phyloP scores from a whole-genome alignment of 2,113 vertebrate species.

The Corythoichthys haematopterus region DNA sequence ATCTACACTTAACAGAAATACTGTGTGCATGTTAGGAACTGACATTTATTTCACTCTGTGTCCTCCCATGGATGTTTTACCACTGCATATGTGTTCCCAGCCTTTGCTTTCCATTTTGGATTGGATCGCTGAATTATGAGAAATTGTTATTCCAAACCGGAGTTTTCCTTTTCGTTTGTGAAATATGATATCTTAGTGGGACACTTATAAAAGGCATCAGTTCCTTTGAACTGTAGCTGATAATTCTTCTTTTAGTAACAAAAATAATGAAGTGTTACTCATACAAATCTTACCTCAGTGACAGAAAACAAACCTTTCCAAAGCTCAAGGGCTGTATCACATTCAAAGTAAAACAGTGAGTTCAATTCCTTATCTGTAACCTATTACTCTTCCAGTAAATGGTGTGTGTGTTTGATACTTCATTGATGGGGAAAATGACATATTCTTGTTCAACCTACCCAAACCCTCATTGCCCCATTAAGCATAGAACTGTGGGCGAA shows the following conservation, averaged over 20 bases:
- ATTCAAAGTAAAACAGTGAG: not conserved
- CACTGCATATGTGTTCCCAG: conserved; percentile 5
- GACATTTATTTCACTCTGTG: not conserved
- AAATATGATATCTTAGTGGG: conserved; percentile 16
- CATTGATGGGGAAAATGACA: conserved; percentile 30
- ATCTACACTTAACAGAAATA: not conserved
- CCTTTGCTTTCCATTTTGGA: conserved; percentile 1
- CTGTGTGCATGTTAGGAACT: not conserved
- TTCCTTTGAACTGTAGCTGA: not conserved
- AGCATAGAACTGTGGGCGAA: conserved; percentile 69
- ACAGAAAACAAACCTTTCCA: conserved; percentile 6
- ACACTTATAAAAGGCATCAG: conserved; percentile 2
- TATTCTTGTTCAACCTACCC: conserved; percentile 56
- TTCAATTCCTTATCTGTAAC: not conserved
- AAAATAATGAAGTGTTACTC: not conserved
- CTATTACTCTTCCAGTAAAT: not conserved
- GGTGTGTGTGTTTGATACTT: conserved; percentile 5
- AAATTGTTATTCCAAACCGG: conserved; percentile 21
- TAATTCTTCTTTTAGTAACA: conserved; percentile 13
- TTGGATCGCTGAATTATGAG: conserved; percentile 8
- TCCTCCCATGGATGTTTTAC: conserved; percentile 9
- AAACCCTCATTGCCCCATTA: conserved; percentile 67
- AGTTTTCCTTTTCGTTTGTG: conserved; percentile 13
- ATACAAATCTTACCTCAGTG: conserved; percentile 3
- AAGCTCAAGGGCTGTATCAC: conserved; percentile 5